phyloP scores from a whole-genome alignment of 2,797 vertebrate genomes.

The Cryptoprocta ferox region DNA sequence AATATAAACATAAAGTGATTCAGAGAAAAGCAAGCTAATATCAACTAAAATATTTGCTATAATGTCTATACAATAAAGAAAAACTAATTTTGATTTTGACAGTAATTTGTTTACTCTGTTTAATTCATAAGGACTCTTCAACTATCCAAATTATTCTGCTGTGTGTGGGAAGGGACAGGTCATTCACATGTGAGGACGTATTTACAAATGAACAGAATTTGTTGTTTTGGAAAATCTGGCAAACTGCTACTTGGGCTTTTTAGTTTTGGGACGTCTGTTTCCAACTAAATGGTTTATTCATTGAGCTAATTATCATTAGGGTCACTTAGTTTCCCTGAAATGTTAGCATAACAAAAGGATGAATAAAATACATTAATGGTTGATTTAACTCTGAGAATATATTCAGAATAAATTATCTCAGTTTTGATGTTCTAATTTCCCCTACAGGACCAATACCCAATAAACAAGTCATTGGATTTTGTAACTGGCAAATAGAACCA shows the following conservation, averaged over 20 bases:
- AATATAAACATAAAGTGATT: not conserved
- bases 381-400: constrained; percentile 24
- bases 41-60: not conserved
- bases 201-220: not conserved
- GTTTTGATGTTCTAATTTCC: not conserved
- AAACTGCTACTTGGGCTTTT: not conserved
- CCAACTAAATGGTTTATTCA: not conserved
- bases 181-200: not conserved
- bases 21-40: not conserved
- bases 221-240: not conserved
- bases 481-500: not conserved
- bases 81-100: not conserved
- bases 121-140: not conserved
- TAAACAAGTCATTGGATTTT: not conserved
- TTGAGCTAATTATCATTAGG: not conserved
- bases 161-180: not conserved
- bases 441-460: not conserved
- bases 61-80: not conserved
- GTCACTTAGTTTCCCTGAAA: not conserved
- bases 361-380: not conserved
- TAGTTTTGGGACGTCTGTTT: not conserved
- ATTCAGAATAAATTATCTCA: constrained; percentile 7
- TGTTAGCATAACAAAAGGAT: constrained; percentile 9
- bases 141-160: not conserved
- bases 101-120: not conserved